Conservation (phyloP, 2,888 invertebrate genomes). For the Drosophila multiciliata region DNA sequence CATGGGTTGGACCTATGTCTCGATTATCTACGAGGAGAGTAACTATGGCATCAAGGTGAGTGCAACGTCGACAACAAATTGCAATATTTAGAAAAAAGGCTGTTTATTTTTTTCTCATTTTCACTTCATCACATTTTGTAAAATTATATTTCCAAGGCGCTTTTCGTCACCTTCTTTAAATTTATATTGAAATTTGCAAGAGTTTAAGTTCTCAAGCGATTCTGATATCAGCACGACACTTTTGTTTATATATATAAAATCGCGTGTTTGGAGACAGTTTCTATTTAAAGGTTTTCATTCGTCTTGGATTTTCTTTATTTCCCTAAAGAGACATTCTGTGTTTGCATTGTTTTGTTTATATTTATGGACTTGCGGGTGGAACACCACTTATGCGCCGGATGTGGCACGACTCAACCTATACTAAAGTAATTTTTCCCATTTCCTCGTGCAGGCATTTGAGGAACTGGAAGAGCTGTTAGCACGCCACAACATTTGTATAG, state of each 20-base stretch:
- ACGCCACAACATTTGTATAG: constrained; percentile 95
- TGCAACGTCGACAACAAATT: constrained; percentile 14
- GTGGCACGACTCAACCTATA: neutral
- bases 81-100: neutral
- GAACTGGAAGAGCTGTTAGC: constrained; percentile 95
- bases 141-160: neutral
- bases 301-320: constrained; percentile 3
- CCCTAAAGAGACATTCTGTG: neutral
- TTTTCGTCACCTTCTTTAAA: neutral
- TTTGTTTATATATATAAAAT: neutral
- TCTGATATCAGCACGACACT: neutral
- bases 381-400: constrained; percentile 25
- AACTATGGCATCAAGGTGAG: constrained; percentile 97
- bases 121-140: no score
- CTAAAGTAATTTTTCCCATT: constrained; percentile 15
- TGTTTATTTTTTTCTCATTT: neutral
- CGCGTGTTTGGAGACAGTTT: constrained; percentile 28
- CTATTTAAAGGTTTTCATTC: neutral
- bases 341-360: constrained; percentile 42
- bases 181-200: neutral
- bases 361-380: constrained; percentile 12
- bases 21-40: constrained; percentile 97
- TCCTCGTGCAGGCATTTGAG: constrained; percentile 91
- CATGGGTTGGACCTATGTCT: constrained; percentile 97
- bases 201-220: neutral